Evolutionary conservation across 2,888 invertebrate genomes (phyloP), one percentile per base, ranked within the genome.

Genomic region (Morpho achilles): DNA sequence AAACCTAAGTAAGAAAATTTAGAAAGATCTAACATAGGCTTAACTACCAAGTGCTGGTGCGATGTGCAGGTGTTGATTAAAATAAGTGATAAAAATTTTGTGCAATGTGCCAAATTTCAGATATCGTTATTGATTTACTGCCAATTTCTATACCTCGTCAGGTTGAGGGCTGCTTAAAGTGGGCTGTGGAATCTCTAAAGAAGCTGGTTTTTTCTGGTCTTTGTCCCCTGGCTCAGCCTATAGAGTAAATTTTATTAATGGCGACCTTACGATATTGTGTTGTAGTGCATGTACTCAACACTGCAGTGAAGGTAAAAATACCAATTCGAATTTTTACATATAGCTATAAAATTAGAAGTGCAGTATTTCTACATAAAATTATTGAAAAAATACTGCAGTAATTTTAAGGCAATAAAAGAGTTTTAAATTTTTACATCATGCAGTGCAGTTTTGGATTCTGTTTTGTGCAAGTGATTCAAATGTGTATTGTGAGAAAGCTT

Each of bases 161-260:
- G 77, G 71, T 67, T 78, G 79, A 76, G 80, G 79, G 77, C 73
- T 80, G 77, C 76, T 82, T 75, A 76, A 79, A 81, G 80, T 75
- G 70, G 82, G 77, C 71, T 80, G 81, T 79, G 84, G 82, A 62
- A 81, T 80, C 76, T 74, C 82, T 80, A 88, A 79, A 66, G 82
- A 77, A 63, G 80, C 75, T 69, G 76, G 75, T 72, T 73, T 84
- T 76, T 63, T 74, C 71, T 79, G 77, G 60, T 79, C 76, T 72
- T 77, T 84, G 66, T 73, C 78, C 69, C 80, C 83, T 74, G 78
- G 77, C 61, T 84, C 85, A 79, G 86, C 88, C 89, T 90, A 89
- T 65, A 84, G 78, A 87, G 74, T 78, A 84, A 81, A 82, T 77
- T 73, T 61, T 48, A 76, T 45, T 80, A 82, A 70, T 81, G 85